Base-by-base conservation (phyloP, 2,113 vertebrate genomes). In the Zosterops borbonicus region DNA sequence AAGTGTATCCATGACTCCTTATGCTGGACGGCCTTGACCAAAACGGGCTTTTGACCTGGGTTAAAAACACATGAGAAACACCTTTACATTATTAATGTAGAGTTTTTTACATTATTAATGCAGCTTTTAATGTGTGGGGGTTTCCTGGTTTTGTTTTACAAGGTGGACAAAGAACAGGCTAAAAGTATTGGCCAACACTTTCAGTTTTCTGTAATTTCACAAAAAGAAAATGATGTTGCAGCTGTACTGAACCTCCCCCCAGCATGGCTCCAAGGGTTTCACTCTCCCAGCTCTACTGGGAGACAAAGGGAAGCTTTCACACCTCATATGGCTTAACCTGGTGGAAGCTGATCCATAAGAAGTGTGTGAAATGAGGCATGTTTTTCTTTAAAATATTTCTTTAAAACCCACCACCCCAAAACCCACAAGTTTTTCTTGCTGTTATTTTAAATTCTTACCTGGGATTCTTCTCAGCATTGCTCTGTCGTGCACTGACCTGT, bases 391-490 rank as follows among this genome's bases (percentile, higher is more conserved):
- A 71, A 44, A 28, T n/a, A 16, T 12, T 78, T 64, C 11, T 64
- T 56, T 67, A 15, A 55, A 65, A n/a, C 3, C 22, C 31, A 29
- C 8, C 29, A 27, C 25, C 10, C 18, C 2, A 1, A 80, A 86
- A 62, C 13, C 13, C 14, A 8, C 2, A 35, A 27, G 14, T 31
- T 56, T 83, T 44, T 33, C 53, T 58, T 35, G 14, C 8, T 78
- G 44, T 46, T 35, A 28, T 56, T 80, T 83, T 12, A 41, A 44
- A 15, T 31, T 35, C 83, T 97, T 96, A 98, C 98, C 98, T 98
- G 44, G 92, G 62, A 69, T 95, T 98, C 96, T 99, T 99, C 82
- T 99, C 99, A 58, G 98, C 91, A 42, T 96, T 98, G 96, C 77
- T 98, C 64, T 98, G 99, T 75, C 98, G 97, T 35, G 96, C 92